A percentile compares a stretch with the other conserved stretches of the same genome.
Evolutionary conservation across 2,888 invertebrate genomes (phyloP).

Genomic region (Antheraea assamensis): DNA sequence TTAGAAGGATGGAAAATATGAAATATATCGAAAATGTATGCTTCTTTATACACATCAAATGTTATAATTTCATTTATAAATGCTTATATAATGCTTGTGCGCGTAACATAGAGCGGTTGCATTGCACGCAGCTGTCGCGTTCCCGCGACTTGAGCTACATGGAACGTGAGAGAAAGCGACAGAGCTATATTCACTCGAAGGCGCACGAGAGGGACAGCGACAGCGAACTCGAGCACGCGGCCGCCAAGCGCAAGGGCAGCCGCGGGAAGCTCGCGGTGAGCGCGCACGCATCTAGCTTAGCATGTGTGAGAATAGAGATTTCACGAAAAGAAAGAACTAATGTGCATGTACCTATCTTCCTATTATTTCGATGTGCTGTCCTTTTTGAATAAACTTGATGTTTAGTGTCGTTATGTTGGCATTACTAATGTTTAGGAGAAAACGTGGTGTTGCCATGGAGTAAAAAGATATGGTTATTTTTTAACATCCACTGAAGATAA

Average conservation of each 20-base stretch:
- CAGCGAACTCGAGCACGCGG: slow-evolving; percentile 88
- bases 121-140: slow-evolving; percentile 77
- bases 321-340: not conserved
- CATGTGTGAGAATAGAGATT: slow-evolving; percentile 23
- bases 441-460: not conserved
- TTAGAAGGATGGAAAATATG: not conserved
- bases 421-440: not conserved
- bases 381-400: not conserved
- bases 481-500: not conserved
- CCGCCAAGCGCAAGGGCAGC: slow-evolving; percentile 80
- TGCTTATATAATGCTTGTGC: slow-evolving; percentile 37
- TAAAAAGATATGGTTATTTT: not conserved
- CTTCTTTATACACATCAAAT: not conserved
- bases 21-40: not conserved
- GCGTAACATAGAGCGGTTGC: slow-evolving; percentile 57
- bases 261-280: slow-evolving; percentile 89
- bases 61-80: not conserved
- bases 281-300: slow-evolving; percentile 58
- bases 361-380: not conserved
- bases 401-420: not conserved
- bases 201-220: slow-evolving; percentile 89
- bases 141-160: slow-evolving; percentile 77
- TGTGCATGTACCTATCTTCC: slow-evolving; percentile 4
- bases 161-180: slow-evolving; percentile 78
- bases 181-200: slow-evolving; percentile 79